These are phyloP conservation scores for Todus mexicanus DNA, from an alignment of 2,797 vertebrate species.

Conservation along the genomic window DNA sequence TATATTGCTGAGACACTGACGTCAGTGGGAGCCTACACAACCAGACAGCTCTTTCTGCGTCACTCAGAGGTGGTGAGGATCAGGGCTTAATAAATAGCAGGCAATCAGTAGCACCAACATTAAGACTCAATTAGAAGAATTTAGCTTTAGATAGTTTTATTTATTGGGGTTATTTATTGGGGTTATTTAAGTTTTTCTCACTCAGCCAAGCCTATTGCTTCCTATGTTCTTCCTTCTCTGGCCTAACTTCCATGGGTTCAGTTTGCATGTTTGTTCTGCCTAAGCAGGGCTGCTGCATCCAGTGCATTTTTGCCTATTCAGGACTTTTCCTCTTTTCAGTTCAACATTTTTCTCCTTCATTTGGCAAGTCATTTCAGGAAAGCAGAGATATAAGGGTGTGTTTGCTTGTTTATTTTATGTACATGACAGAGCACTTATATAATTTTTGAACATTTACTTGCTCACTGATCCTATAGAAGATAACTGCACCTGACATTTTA, in stretches of 20 bases:
- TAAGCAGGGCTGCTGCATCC: neutral
- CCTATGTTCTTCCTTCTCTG: neutral
- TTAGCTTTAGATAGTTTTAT: neutral
- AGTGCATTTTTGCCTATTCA: neutral
- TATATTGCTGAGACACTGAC: neutral
- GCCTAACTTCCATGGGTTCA: neutral
- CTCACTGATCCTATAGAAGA: slow-evolving; percentile 34
- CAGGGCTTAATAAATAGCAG: neutral
- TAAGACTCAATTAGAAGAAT: neutral
- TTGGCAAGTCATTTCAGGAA: neutral
- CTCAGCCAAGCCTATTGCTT: neutral
- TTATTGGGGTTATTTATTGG: neutral
- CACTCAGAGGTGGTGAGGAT: neutral
- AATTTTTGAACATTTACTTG: slow-evolving; percentile 14
- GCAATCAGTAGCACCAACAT: neutral
- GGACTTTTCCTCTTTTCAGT: neutral
- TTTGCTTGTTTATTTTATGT: slow-evolving; percentile 1
- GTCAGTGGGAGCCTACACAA: neutral
- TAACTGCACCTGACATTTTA: slow-evolving; percentile 27
- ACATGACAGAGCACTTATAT: neutral
- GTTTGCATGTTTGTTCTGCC: neutral
- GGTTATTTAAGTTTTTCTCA: neutral
- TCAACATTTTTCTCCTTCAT: slow-evolving; percentile 7
- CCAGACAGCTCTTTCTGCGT: fast-evolving
- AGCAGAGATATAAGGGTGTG: neutral